Base-by-base conservation (phyloP, 2,888 invertebrate species). In the Cephalotes varians region DNA sequence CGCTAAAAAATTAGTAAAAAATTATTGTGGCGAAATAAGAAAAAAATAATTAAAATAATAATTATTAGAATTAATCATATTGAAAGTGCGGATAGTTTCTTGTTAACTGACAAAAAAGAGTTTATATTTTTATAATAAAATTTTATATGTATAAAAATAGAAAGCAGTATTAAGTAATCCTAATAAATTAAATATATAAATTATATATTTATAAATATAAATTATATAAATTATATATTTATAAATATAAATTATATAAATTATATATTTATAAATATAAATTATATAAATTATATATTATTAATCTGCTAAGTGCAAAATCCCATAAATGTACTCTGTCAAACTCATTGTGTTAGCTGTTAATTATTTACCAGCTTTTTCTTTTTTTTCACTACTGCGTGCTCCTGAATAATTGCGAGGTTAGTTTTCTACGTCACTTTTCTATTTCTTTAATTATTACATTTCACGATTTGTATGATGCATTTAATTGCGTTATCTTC, bases 401-500 rank as follows among this genome's bases (percentile, higher is more conserved):
- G 89, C 65, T 87, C 91, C 90, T 86, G 90, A 90, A 89, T 90
- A 90, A 92, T 93, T 92, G 89, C 90, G 94, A 94, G 94, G 94
- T 94, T 91, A 94, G 94, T 94, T 94, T 94, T 94, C 91, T 94
- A 94, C 88, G 93, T 94, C 91, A 94, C 94, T 91, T 94, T 94
- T 89, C 91, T 94, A 91, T 94, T 94, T 89, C 93, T 94, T 90
- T 94, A 93, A 94, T 72, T 71, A 82, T 88, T 88, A 76, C 81
- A 81, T 67, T 82, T 79, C 51, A 83, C 28, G 58, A 64, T 65
- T 67, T 80, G 49, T 81, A 84, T 34, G 65, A 73, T 76, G 67
- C 67, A 54, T 77, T 64, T 47, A 40, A 80, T 71, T 82, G 64
- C 60, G 74, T 81, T 85, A 67, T 71, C 81, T 82, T 81, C 73